Evolutionary conservation across 2,888 invertebrate species (phyloP).

Genomic region (Cartodere bifasciata): DNA sequence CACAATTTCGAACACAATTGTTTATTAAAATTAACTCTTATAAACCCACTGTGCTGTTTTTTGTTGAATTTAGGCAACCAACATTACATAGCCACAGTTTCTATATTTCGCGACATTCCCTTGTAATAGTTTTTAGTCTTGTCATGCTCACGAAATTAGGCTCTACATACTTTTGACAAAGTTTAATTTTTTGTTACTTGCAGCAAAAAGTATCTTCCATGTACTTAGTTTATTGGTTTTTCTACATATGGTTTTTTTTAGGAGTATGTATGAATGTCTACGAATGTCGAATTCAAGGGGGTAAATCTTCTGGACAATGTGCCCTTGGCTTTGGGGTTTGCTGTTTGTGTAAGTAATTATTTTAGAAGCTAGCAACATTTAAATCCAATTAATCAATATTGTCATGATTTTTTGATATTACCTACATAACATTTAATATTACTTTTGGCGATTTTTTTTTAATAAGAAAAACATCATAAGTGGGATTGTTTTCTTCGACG

Average conservation of each 20-base stretch:
- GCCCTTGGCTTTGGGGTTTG: constrained; percentile 77
- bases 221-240: constrained; percentile 5
- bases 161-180: too few species aligned
- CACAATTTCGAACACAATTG: too few species aligned
- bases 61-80: too few species aligned
- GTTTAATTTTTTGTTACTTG: too few species aligned
- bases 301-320: constrained; percentile 61
- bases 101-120: too few species aligned
- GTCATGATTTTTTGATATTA: not conserved
- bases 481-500: not conserved
- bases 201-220: too few species aligned
- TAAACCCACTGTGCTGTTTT: too few species aligned
- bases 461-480: not conserved
- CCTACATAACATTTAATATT: not conserved
- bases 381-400: constrained; percentile 1
- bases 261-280: constrained; percentile 76
- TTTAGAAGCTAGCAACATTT: constrained; percentile 3
- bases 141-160: too few species aligned
- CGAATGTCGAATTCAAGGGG: constrained; percentile 64
- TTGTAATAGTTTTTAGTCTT: too few species aligned
- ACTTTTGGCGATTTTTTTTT: not conserved
- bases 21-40: too few species aligned
- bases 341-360: constrained; percentile 60
- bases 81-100: too few species aligned
- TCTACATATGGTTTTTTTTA: too few species aligned